Evolutionary conservation across 37 sponge, comb jelly and placozoan genomes (phyloP), one percentile per base, ranked within the genome.

Genomic region (Dysidea cf. avara): DNA sequence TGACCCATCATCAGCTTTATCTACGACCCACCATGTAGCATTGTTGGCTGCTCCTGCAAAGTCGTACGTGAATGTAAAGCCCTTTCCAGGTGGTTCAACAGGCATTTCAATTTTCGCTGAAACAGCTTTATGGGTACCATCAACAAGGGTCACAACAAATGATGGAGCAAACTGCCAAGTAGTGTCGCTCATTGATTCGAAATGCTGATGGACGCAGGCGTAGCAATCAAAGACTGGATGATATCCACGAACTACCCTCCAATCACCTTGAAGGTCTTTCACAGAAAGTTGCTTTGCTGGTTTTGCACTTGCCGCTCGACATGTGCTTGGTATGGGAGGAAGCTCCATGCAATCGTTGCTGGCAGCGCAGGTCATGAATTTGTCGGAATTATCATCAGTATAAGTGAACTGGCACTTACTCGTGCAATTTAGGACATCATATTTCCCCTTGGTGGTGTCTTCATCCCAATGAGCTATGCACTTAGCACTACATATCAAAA

Each of bases 1-100:
- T 46, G 68, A 66, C 22, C 11, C n/a, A 43, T 66, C 68, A 66
- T 66, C 68, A 22, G 68, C 68, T n/a, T 43, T 11, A 43, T 66
- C 68, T 4, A 66, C 3, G 50, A 43, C 50, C 68, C 68, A 66
- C 68, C 68, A 66, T 39, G 50, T 20, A 13, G 40, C 68, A 66
- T 5, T 12, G n/a, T 66, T 48, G 25, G 13, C 28, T 12, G 47
- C 29, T 6, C 68, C 68, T n/a, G 20, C 25, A 20, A n/a, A 25
- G 22, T 66, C 28, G 25, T 66, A 66, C 13, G 7, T 43, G 50
- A 46, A 66, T 9, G 49, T 25, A 16, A 66, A 22, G 25, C 47
- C 47, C 26, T 9, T 43, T 9, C 68, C 68, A 12, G 68, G 24
- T 4, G n/a, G 28, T 7, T 5, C 3, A 9, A 3, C 20, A 7